These are phyloP conservation scores for Xanthostigma xanthostigma DNA, from an alignment of 2,888 invertebrate species.

Conservation along the genomic window DNA sequence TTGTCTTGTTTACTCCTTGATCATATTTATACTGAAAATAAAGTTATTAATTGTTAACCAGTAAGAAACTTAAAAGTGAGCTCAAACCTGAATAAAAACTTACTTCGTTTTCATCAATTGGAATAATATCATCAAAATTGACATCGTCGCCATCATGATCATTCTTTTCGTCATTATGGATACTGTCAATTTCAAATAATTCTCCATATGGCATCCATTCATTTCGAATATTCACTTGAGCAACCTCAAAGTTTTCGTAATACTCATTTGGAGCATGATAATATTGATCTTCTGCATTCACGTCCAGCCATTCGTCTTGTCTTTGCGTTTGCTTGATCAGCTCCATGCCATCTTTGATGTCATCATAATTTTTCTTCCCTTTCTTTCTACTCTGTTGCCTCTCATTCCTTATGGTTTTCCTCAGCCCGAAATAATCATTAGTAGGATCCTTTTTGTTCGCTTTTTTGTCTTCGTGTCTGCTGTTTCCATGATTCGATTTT, in stretches of 20 bases:
- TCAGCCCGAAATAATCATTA: no score
- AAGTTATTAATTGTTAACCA: no score
- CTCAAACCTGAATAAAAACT: no score
- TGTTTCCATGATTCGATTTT: neutral
- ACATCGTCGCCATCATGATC: constrained; percentile 1
- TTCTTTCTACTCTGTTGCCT: neutral
- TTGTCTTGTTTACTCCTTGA: neutral
- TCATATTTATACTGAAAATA: no score
- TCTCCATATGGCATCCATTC: constrained; percentile 13
- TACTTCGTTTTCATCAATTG: no score
- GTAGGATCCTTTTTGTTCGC: no score
- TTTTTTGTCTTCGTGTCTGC: neutral
- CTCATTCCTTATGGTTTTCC: neutral
- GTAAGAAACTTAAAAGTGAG: no score
- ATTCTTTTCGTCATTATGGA: constrained; percentile 1
- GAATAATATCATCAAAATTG: neutral
- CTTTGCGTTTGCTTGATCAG: neutral
- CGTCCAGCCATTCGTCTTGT: neutral
- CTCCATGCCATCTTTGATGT: neutral
- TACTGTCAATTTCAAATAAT: constrained; percentile 16
- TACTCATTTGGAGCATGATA: constrained; percentile 14
- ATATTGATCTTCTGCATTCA: constrained; percentile 8
- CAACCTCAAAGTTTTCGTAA: constrained; percentile 11
- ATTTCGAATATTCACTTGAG: constrained; percentile 5
- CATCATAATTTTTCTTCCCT: neutral